Conservation (phyloP, 1,140 invertebrate genomes). For the Drosophila truncata region DNA sequence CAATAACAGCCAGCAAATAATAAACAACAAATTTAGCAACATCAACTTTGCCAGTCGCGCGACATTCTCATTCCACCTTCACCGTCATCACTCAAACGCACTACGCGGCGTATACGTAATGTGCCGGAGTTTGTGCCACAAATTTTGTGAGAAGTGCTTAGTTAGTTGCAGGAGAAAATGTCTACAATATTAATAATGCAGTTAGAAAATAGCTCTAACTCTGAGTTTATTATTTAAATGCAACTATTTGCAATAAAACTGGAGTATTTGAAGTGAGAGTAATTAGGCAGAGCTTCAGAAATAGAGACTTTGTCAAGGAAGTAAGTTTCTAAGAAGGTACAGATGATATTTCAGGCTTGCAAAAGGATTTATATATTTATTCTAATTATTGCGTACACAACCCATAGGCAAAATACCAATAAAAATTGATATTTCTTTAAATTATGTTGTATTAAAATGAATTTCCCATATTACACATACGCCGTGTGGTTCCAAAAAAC, state of each 20-base stretch:
- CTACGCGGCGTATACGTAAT: conserved; percentile 60
- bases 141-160: conserved; percentile 1
- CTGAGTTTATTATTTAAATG: neutral
- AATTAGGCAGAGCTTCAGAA: neutral
- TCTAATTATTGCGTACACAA: neutral
- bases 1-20: conserved; percentile 62
- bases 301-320: neutral
- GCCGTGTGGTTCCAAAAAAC: neutral
- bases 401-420: rapidly evolving
- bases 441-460: no score
- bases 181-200: neutral
- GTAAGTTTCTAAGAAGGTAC: no score
- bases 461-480: neutral
- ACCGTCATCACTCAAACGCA: conserved; percentile 16
- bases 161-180: neutral
- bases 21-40: conserved; percentile 66
- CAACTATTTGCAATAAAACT: neutral
- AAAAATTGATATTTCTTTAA: neutral
- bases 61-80: conserved; percentile 9
- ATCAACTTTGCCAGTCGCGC: conserved; percentile 40
- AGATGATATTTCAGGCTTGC: neutral
- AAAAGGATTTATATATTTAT: neutral
- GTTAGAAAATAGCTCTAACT: neutral
- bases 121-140: conserved; percentile 11
- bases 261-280: neutral